Percentiles rank a stretch among this genome's conserved stretches.
Conservation (phyloP, 2,113 vertebrate genomes). For the Vireo altiloquus region DNA sequence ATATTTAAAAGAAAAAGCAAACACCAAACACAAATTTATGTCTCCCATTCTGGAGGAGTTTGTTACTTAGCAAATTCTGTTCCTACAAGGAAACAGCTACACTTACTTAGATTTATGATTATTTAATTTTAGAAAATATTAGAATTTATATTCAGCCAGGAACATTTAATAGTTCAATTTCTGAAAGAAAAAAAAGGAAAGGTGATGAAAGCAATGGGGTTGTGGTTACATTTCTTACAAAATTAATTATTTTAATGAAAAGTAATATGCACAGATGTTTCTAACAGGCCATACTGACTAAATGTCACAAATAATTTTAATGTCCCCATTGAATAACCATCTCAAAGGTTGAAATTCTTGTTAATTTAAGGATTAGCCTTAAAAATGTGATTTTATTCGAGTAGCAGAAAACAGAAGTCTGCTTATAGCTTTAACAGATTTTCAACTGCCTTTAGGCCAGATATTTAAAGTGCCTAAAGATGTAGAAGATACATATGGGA, state of each 20-base stretch:
- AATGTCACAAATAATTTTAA: background rate
- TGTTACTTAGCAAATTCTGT: background rate
- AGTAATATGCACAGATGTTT: background rate
- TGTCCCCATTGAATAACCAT: background rate
- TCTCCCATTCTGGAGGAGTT: background rate
- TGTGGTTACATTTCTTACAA: background rate
- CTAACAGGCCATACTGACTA: background rate
- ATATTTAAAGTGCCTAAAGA: background rate
- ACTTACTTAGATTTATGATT: background rate
- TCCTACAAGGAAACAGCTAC: background rate
- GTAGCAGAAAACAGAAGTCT: background rate
- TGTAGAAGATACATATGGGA: background rate
- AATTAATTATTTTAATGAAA: background rate
- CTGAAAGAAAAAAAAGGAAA: background rate
- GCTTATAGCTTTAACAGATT: background rate
- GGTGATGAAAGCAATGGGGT: background rate
- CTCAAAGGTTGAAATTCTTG: background rate
- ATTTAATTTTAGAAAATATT: background rate
- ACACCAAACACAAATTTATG: background rate
- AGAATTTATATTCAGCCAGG: background rate
- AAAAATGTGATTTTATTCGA: background rate
- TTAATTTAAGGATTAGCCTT: background rate
- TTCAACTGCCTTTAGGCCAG: background rate
- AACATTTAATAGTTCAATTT: background rate
- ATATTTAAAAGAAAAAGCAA: background rate